phyloP scores from a whole-genome alignment of 2,797 vertebrate genomes.

The Poeciliopsis gracilis region DNA sequence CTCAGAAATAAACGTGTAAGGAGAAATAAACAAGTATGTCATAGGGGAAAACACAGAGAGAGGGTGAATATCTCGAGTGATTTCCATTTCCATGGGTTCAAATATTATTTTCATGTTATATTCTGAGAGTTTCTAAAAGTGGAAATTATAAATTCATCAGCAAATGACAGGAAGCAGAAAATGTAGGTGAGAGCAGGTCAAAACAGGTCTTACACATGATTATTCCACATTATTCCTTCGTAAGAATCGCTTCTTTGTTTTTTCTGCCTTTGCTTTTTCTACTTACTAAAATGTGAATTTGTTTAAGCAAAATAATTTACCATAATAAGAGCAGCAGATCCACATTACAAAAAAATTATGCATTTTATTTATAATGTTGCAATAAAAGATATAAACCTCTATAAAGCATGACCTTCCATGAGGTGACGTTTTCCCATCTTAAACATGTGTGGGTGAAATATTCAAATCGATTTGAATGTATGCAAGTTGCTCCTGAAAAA shows the following conservation, averaged over 20 bases:
- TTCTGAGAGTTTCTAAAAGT: neutral
- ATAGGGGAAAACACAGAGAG: neutral
- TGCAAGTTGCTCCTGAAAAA: neutral
- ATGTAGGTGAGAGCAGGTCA: neutral
- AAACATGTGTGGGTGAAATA: neutral
- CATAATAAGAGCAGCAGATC: neutral
- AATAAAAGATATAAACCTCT: neutral
- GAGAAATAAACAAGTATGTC: constrained; percentile 6
- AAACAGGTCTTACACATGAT: neutral
- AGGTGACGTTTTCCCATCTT: neutral
- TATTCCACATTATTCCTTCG: neutral
- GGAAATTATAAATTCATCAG: constrained; percentile 3
- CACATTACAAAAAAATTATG: neutral
- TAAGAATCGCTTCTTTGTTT: neutral
- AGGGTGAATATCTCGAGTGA: neutral
- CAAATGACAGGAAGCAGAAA: constrained; percentile 2
- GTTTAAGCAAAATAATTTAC: neutral
- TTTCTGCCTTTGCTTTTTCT: neutral
- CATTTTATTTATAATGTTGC: neutral
- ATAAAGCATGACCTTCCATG: neutral
- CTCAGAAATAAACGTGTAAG: neutral
- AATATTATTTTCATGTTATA: neutral
- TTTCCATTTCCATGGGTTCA: neutral
- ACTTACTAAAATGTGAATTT: neutral
- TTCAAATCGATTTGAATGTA: neutral